Evolutionary conservation across 2,797 vertebrate species (phyloP).

Genomic region (Passerculus sandwichensis): DNA sequence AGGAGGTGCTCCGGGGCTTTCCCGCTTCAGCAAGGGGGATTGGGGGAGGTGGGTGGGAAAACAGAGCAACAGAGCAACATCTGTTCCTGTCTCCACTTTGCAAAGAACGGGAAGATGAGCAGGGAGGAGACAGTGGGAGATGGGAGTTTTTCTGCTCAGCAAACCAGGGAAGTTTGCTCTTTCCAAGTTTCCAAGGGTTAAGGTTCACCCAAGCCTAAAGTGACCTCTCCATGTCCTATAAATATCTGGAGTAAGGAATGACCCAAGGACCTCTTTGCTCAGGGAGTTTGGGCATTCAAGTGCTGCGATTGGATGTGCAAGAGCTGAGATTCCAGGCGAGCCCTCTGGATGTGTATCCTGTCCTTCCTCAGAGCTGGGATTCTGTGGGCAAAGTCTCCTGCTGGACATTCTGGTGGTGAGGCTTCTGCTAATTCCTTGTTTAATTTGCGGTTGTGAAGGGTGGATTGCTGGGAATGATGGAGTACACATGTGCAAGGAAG

Average conservation of each 20-base stretch:
- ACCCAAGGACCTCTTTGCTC: neutral
- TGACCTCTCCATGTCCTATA: neutral
- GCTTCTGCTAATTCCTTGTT: neutral
- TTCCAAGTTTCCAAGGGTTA: neutral
- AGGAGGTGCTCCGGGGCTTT: slow-evolving; percentile 64
- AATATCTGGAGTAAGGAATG: neutral
- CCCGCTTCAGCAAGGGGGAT: neutral
- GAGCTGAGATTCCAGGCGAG: neutral
- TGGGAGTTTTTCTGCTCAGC: neutral
- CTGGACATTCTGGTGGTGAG: neutral
- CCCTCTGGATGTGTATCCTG: fast-evolving
- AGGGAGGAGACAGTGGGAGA: neutral
- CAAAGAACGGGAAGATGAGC: neutral
- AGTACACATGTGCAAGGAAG: neutral
- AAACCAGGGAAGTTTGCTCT: neutral
- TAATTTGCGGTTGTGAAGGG: neutral
- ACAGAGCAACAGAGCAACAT: slow-evolving; percentile 59
- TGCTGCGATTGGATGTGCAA: neutral
- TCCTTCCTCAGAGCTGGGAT: neutral
- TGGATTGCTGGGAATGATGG: neutral
- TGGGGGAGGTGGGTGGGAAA: slow-evolving; percentile 9
- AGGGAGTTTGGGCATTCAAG: neutral
- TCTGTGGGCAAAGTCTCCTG: neutral
- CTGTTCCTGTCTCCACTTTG: slow-evolving; percentile 45
- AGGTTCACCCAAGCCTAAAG: neutral